Evolutionary conservation across 2,113 vertebrate genomes (phyloP), one percentile per base, ranked within the genome.

Genomic region (Sarotherodon lohbergeri): DNA sequence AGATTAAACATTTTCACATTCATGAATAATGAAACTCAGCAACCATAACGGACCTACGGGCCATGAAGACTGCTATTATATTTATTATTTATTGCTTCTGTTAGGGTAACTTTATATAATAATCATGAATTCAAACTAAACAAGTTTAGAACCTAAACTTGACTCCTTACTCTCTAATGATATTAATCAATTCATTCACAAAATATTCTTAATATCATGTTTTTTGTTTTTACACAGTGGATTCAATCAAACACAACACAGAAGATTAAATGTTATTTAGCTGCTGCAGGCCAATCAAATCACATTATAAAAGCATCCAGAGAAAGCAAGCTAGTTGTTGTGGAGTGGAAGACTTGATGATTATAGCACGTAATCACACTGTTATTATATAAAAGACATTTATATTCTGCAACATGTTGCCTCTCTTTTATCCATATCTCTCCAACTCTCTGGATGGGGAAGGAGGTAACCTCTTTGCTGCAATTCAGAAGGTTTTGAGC

Each of bases 171-270:
- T 22, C 9, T 68, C 10, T 22, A 22, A 41, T 34, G 2, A 68
- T 0, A 41, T 1, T 39, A 73, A 17, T 46, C 39, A 43, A 2
- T 73, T 10, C 2, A 9, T 68, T 68, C 2, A 43, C n/a, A 43
- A 43, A 71, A 71, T 73, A 73, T 71, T 43, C 39, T 10, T 39
- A 41, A 43, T 43, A 7, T 71, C n/a, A 1, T 46, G 36, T 71
- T 41, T 14, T 24, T 11, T 1, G 0, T 7, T 68, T 43, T 0
- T 39, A 16, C 39, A 10, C 66, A 46, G 66, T 46, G 0, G 71
- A 48, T 76, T 17, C 43, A 48, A 29, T 48, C 71, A 19, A 19
- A 76, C 24, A 19, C 41, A 48, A 29, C 24, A 48, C 71, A 29
- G 24, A 2, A 27, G 14, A 48, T 48, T 76, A 48, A 19, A 76